Base-by-base conservation (phyloP, 2,888 invertebrate species). In the Agrilus mali region DNA sequence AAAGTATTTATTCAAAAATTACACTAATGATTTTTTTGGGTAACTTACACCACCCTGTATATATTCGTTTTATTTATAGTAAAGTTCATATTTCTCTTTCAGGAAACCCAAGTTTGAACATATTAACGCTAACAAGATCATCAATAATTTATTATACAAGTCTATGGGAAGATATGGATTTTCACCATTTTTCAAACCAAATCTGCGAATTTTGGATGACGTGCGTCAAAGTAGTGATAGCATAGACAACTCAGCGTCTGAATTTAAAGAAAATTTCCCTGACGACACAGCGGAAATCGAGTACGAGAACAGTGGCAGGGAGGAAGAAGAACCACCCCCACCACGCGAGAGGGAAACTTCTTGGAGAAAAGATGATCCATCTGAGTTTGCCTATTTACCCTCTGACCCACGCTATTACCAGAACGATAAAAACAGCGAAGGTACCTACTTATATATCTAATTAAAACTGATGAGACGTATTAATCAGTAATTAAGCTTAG, bases 301-400 rank as follows among this genome's bases (percentile, higher is more conserved):
- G 37, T 43, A 35, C 38, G 50, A 48, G 20, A 46, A 52, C 41
- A 45, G 40, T 32, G 44, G 16, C 50, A 46, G 42, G 47, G 40
- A 43, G 17, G 47, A 49, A 10, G 47, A 46, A 35, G 42, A 47
- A 35, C 14, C 32, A 35, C 12, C 41, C 36, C 38, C 34, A 33
- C 38, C 34, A 33, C 32, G 34, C 13, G 38, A 35, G 27, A 36
- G 16, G 39, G 38, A 36, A 8, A 41, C 17, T 44, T 45, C 13
- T 45, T 44, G 12, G 50, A 45, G 7, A 40, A 41, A 20, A 1
- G 57, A 58, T 31, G 60, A 64, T 51, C 60, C 60, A 2, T 53
- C 55, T 7, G 59, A 64, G 42, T 67, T 67, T 52, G 67, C 62
- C 5, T 64, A 63, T 45, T 55, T 57, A 14, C 67, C 67, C 8